Percentiles rank a stretch among this genome's conserved stretches.
Evolutionary conservation across 2,113 vertebrate genomes (phyloP).

Genomic region (Dolichallabes microphthalmus): DNA sequence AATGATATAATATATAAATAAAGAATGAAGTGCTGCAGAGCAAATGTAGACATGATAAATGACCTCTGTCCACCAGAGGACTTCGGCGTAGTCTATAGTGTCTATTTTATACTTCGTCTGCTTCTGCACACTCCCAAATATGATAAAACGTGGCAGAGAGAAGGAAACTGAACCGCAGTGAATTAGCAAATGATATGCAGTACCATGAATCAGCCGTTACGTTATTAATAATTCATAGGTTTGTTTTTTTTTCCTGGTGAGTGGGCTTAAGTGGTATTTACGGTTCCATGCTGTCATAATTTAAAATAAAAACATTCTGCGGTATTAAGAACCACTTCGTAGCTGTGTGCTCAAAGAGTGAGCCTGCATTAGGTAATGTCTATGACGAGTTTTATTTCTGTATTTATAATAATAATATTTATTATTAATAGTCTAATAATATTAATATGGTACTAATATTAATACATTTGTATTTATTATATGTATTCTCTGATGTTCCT

Average conservation of each 20-base stretch:
- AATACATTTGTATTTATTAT: background rate
- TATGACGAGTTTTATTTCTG: background rate
- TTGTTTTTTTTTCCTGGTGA: background rate
- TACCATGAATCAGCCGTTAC: background rate
- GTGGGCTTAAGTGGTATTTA: background rate
- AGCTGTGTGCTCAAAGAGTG: background rate
- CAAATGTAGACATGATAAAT: slow-evolving; percentile 45
- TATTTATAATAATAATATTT: too few relatives aligned
- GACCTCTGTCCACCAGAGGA: background rate
- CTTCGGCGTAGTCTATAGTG: background rate
- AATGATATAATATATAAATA: background rate
- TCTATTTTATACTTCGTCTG: slow-evolving; percentile 11
- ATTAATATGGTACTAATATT: too few relatives aligned
- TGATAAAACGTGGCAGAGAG: slow-evolving; percentile 14
- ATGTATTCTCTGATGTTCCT: background rate
- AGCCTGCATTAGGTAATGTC: background rate
- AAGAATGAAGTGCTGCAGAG: background rate
- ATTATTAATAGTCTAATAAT: too few relatives aligned
- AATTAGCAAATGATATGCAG: background rate
- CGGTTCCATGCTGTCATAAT: background rate
- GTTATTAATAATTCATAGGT: background rate
- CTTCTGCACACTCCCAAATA: slow-evolving; percentile 11
- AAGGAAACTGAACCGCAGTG: background rate
- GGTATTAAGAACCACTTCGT: background rate
- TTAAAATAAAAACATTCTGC: background rate